Percentiles rank a stretch among this genome's conserved stretches.
Conservation (phyloP, 2,113 vertebrate genomes). For the Cyphomyrus discorhynchus region DNA sequence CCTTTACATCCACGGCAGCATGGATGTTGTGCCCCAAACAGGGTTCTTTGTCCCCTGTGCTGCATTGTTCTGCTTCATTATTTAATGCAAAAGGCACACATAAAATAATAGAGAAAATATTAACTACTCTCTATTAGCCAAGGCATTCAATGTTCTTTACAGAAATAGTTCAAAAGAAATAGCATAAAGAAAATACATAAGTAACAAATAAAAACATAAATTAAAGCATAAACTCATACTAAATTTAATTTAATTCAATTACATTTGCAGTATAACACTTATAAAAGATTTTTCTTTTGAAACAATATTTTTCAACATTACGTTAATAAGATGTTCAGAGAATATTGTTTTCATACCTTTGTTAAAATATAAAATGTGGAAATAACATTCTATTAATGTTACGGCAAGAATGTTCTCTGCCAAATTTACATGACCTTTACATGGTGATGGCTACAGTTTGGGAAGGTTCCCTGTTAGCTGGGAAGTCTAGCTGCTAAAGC, state of each 20-base stretch:
- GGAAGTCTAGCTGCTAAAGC: background rate
- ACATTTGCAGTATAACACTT: background rate
- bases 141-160: background rate
- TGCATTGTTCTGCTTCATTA: background rate
- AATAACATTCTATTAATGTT: too few relatives aligned
- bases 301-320: background rate
- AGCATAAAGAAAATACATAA: background rate
- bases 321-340: background rate
- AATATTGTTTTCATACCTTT: background rate
- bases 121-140: background rate
- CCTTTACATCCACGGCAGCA: background rate
- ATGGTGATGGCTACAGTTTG: background rate
- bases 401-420: background rate
- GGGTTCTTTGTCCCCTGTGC: background rate
- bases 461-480: background rate
- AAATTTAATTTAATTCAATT: background rate
- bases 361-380: too few relatives aligned
- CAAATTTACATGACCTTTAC: background rate
- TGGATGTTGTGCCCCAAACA: background rate
- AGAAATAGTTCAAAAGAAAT: background rate
- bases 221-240: background rate
- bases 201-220: background rate
- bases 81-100: background rate
- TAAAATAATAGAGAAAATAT: background rate
- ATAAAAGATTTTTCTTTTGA: background rate